Evolutionary conservation across 2,888 invertebrate genomes (phyloP).

Genomic region (Hypercompe scribonia): DNA sequence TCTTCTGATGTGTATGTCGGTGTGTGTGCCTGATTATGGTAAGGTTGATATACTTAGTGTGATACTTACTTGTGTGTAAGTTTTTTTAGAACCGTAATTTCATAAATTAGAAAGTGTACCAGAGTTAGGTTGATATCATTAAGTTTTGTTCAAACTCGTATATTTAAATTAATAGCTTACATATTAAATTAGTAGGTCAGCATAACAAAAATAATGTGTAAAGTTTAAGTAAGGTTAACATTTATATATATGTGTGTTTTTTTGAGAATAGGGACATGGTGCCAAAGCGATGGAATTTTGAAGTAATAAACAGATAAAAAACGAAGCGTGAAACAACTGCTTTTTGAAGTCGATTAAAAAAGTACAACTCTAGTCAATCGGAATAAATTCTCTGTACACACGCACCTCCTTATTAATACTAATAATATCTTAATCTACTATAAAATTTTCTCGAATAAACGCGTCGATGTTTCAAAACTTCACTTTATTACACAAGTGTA

Average conservation of each 20-base stretch:
- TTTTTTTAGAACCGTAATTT: slow-evolving; percentile 1
- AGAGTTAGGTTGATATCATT: neutral
- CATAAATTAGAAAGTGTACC: slow-evolving; percentile 13
- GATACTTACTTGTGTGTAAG: slow-evolving; percentile 1
- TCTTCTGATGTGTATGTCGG: neutral
- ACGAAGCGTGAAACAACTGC: no score
- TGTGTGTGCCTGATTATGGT: neutral
- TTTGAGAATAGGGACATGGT: no score
- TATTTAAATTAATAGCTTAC: neutral
- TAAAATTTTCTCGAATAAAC: neutral
- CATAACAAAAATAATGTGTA: neutral
- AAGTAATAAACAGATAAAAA: no score
- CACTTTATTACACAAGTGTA: slow-evolving; percentile 15
- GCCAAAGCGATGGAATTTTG: no score
- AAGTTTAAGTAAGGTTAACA: no score
- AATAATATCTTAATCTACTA: neutral
- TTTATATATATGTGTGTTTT: no score
- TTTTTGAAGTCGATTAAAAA: no score
- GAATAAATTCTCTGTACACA: no score
- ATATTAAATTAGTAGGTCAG: neutral
- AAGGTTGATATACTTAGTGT: neutral
- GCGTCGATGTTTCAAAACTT: neutral
- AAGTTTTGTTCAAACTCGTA: neutral
- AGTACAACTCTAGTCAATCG: no score
- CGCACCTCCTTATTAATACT: neutral